Conservation (phyloP, 2,113 vertebrate genomes). For the Perca fluviatilis region DNA sequence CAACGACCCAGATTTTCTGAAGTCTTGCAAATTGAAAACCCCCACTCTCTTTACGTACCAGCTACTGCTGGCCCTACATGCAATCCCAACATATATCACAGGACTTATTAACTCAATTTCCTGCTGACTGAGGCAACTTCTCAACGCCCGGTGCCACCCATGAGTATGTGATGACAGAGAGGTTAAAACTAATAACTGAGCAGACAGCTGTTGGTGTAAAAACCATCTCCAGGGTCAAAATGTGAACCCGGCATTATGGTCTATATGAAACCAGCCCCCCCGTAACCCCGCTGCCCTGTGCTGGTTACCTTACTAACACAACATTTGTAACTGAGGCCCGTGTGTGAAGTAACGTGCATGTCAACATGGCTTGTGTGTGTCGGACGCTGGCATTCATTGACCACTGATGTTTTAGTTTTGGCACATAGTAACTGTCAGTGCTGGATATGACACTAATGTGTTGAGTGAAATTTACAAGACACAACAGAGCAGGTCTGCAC, state of each 20-base stretch:
- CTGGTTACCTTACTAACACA: slow-evolving; percentile 21
- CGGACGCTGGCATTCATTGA: neutral
- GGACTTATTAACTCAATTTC: slow-evolving; percentile 34
- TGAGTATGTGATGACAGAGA: slow-evolving; percentile 45
- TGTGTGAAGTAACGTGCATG: slow-evolving; percentile 1
- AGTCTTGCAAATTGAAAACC: neutral
- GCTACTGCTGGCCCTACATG: neutral
- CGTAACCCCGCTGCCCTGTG: slow-evolving; percentile 40
- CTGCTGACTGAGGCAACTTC: slow-evolving; percentile 10
- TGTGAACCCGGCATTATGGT: neutral
- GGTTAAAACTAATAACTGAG: slow-evolving; percentile 40
- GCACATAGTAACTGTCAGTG: slow-evolving; percentile 50
- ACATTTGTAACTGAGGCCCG: neutral
- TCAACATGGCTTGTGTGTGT: slow-evolving; percentile 17
- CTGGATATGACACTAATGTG: slow-evolving; percentile 41
- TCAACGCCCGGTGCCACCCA: neutral
- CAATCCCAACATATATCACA: slow-evolving; percentile 10
- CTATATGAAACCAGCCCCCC: slow-evolving; percentile 33
- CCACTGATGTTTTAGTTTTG: slow-evolving; percentile 29
- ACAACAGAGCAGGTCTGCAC: neutral
- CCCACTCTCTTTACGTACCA: neutral
- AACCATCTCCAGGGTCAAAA: slow-evolving; percentile 35
- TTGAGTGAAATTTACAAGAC: slow-evolving; percentile 55
- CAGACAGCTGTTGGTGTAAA: slow-evolving; percentile 44
- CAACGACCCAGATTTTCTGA: neutral